Evolutionary conservation across 2,888 invertebrate species (phyloP), one percentile per base, ranked within the genome.

Genomic region (Yponomeuta plumbellus): DNA sequence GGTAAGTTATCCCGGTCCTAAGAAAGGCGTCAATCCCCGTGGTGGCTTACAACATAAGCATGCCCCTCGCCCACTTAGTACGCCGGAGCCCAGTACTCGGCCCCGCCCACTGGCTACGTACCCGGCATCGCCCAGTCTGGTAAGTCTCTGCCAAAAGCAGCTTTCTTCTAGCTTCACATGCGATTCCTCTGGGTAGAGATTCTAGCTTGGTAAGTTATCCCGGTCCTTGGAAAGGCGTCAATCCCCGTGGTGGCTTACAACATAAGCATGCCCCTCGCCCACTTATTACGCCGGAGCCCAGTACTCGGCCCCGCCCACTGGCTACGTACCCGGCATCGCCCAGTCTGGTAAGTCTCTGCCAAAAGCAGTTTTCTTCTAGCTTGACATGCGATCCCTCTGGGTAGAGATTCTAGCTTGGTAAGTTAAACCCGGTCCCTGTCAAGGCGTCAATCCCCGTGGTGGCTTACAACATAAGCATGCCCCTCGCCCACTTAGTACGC

Each of bases 21-120:
- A n/a, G n/a, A n/a, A n/a, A n/a, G 66, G 66, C 71, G 2, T 52
- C 67, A 11, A 66, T 67, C 22, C 70, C 72, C 21, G 72, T 76
- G n/a, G 78, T 91, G 68, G 78, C 88, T 66, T 90, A 89, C 77
- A 76, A 80, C 52, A 80, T 91, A 84, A 80, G 77, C 73, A 92
- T 93, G 70, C 88, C 88, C 23, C 93, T n/a, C 93, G 62, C 93
- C 93, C 11, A 82, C 89, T 17, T 84, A 88, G 76, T 86, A 87
- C 77, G 68, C 74, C 59, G 70, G 74, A 61, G 73, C 75, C 3
- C 80, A 81, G 1, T 78, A 80, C 75, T 68, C 76, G 20, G 71
- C 76, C 74, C 71, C 5, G 26, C 26, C 5, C 3, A 26, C 26
- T 26, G 26, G 26, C 26, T 26, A 26, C 26, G 26, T 26, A 5